A percentile compares a stretch with the other conserved stretches of the same genome.
phyloP scores from a whole-genome alignment of 2,888 invertebrate species.

The Andrena dorsata region DNA sequence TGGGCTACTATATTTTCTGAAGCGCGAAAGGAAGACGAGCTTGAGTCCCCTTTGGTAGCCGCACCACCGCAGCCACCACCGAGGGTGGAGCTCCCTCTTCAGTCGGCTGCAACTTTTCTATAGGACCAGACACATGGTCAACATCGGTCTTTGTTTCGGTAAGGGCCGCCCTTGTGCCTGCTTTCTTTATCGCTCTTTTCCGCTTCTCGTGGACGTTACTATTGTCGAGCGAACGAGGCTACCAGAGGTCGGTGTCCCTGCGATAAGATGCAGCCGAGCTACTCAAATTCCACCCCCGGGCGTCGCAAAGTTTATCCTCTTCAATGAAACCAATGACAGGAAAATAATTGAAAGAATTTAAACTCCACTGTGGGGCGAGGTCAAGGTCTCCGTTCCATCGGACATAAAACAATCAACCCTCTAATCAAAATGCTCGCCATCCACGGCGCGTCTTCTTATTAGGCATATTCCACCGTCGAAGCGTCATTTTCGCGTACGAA shows the following conservation, averaged over 20 bases:
- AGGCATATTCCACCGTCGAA: neutral
- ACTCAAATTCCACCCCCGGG: neutral
- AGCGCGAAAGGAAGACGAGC: constrained; percentile 24
- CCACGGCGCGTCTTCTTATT: constrained; percentile 20
- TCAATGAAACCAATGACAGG: neutral
- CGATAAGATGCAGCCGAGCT: constrained; percentile 32
- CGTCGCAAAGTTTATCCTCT: neutral
- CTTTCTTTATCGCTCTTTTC: constrained; percentile 54
- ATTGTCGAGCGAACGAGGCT: constrained; percentile 29
- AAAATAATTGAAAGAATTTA: neutral
- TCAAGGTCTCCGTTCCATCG: neutral
- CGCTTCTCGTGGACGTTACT: constrained; percentile 28
- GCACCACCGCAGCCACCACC: neutral
- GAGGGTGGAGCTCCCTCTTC: constrained; percentile 50
- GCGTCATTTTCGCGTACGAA: constrained; percentile 25
- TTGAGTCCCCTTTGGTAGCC: constrained; percentile 61
- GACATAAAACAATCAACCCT: neutral
- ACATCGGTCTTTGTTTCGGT: constrained; percentile 80
- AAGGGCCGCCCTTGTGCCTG: constrained; percentile 69
- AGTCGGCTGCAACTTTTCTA: constrained; percentile 73
- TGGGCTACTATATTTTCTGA: constrained; percentile 28
- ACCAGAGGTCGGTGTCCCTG: constrained; percentile 7
- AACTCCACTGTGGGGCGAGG: neutral
- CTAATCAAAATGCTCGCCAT: constrained; percentile 17
- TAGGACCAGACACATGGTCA: constrained; percentile 80